phyloP scores from a whole-genome alignment of 35 echinoderm and acorn worm species.

The Patiria miniata region DNA sequence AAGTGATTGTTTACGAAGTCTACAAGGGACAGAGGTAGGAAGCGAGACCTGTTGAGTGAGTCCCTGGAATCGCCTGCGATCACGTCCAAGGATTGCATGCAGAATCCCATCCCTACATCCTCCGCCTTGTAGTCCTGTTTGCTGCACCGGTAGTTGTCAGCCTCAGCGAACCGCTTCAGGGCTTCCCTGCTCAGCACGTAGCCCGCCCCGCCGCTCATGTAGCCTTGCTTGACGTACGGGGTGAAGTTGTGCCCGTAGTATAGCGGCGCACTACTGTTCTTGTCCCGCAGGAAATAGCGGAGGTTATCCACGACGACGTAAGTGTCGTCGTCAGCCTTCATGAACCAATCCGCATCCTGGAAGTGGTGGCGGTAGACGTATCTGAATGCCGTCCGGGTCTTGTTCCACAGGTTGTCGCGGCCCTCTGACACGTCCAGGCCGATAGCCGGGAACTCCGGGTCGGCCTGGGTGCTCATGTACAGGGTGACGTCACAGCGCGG shows the following conservation, averaged over 20 bases:
- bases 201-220: conserved; percentile 79
- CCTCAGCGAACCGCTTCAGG: conserved; percentile 26
- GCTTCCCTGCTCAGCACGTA: conserved; percentile 79
- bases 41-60: conserved; percentile 47
- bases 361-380: conserved; percentile 54
- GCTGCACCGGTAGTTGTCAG: background rate
- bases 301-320: conserved; percentile 81
- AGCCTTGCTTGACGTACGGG: background rate
- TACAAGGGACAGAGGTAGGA: conserved; percentile 32
- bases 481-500: conserved; percentile 59
- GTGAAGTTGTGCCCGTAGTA: conserved; percentile 59
- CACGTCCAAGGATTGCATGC: conserved; percentile 34
- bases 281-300: conserved; percentile 48
- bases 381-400: conserved; percentile 66
- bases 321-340: conserved; percentile 88
- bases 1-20: conserved; percentile 27
- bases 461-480: conserved; percentile 43
- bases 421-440: conserved; percentile 59
- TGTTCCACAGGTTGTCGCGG: conserved; percentile 60
- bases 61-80: conserved; percentile 49
- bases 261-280: conserved; percentile 25
- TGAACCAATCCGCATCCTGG: conserved; percentile 64
- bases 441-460: conserved; percentile 45
- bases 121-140: background rate
- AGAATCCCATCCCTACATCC: conserved; percentile 49